Evolutionary conservation across 2,113 vertebrate genomes (phyloP).

Genomic region (Galeopterus variegatus): DNA sequence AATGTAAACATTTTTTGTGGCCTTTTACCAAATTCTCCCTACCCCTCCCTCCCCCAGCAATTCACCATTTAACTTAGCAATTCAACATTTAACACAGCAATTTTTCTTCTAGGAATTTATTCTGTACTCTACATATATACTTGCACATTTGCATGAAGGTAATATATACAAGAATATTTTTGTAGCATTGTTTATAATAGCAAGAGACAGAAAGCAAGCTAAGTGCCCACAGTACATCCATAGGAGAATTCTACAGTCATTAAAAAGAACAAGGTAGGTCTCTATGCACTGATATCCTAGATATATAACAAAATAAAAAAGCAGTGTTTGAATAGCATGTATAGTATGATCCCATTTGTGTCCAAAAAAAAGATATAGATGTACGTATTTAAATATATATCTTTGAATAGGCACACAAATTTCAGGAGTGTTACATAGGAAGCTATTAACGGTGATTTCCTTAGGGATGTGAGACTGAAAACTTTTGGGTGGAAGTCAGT

Average conservation of each 20-base stretch:
- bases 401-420: constrained; percentile 21
- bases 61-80: background rate
- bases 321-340: background rate
- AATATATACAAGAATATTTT: background rate
- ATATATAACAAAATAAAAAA: constrained; percentile 27
- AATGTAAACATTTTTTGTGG: too few species aligned
- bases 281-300: background rate
- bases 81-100: background rate
- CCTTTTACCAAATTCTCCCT: too few species aligned
- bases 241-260: background rate
- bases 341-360: constrained; percentile 2
- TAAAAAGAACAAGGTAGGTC: background rate
- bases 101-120: background rate
- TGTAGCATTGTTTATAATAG: background rate
- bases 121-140: background rate
- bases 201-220: background rate
- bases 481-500: background rate
- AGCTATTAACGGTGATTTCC: background rate
- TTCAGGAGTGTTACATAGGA: background rate
- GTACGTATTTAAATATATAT: background rate
- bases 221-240: background rate
- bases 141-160: background rate
- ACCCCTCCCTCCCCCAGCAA: too few species aligned
- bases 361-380: background rate
- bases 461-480: background rate